Base-by-base conservation (phyloP, 2,113 vertebrate genomes). In the Strix uralensis region DNA sequence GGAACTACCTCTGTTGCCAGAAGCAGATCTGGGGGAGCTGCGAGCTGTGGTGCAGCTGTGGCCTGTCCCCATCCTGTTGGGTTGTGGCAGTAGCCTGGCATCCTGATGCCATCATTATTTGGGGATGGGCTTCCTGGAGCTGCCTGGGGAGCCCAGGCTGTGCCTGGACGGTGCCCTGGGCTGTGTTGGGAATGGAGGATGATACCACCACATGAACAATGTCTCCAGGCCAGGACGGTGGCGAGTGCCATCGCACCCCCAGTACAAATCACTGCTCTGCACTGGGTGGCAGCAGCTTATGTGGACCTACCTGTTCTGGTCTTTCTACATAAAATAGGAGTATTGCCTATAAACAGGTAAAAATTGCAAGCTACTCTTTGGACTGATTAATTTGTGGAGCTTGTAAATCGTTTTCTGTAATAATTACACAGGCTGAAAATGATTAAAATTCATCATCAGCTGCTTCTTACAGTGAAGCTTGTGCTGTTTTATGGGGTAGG, bases 101-200 rank as follows among this genome's bases (percentile, higher is more conserved):
- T 59, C 11, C 3, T 3, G 17, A 2, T 4, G 5, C 30, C 8
- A 4, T 11, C 0, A 0, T 3, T 18, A 1, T 30, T 38, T 26
- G 14, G 5, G 49, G n/a, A 3, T 69, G 73, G 38, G 7, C 13
- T 16, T 10, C 0, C 0, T 19, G 52, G 23, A 29, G 62, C 57
- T 54, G 57, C 42, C 32, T 58, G 34, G 59, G 4, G 10, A 11
- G 2, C 52, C 7, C 7, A 17, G 38, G 27, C 13, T 70, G 51
- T 12, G 42, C 70, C 1, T 6, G 5, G 51, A 36, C 9, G 22
- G 7, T 34, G n/a, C 9, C 59, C 27, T 14, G 1, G 52, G 55
- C 66, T 15, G 4, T 9, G 3, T 4, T 63, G 25, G 38, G 46
- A 40, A 69, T 23, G 21, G 46, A 18, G 4, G 42, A 17, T 34